These are phyloP conservation scores for Nicator chloris DNA, from an alignment of 2,113 vertebrate genomes.

Conservation along the genomic window DNA sequence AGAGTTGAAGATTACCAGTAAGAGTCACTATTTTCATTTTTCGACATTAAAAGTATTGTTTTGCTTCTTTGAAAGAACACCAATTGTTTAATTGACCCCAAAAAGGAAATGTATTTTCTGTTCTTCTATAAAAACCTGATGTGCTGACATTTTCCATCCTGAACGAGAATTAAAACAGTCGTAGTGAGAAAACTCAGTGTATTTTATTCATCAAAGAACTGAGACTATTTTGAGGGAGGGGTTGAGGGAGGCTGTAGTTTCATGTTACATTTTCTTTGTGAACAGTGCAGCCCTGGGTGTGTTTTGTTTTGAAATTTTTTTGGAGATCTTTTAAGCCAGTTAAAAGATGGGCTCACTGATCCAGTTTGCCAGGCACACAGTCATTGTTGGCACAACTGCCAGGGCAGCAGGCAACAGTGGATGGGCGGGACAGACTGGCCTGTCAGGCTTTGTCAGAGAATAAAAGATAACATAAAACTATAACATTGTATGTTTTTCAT, in stretches of 20 bases:
- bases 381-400: neutral
- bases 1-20: neutral
- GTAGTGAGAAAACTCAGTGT: neutral
- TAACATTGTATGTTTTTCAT: fast-evolving
- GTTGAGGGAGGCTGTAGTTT: neutral
- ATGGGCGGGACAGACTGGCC: neutral
- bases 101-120: neutral
- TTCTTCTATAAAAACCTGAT: neutral
- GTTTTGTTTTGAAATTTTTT: neutral
- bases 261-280: neutral
- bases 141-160: neutral
- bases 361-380: neutral
- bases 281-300: neutral
- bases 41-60: neutral
- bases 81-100: neutral
- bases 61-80: neutral
- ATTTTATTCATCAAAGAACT: neutral
- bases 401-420: neutral
- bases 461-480: neutral
- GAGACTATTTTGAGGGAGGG: neutral
- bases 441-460: neutral
- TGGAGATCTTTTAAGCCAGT: neutral
- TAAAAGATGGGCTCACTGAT: neutral
- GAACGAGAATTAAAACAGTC: neutral
- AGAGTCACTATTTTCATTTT: neutral